Evolutionary conservation across 2,888 invertebrate species (phyloP), one percentile per base, ranked within the genome.

Genomic region (Griposia aprilina): DNA sequence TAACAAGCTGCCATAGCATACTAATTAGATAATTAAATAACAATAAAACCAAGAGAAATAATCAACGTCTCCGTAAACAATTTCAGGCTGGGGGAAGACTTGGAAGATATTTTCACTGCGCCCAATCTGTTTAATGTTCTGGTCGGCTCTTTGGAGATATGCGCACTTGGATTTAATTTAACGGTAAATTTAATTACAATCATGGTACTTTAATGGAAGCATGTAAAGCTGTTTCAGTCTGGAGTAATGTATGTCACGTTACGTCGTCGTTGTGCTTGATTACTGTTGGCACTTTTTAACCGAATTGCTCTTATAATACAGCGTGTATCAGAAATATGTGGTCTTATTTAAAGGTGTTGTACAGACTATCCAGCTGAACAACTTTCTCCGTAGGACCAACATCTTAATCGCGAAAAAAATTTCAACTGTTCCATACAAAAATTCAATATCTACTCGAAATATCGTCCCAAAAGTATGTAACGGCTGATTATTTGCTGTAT

Each of bases 101-200:
- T 96, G 77, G 95, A 96, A 89, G 93, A 94, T 55, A 95, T 96
- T 84, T 96, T 96, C 80, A 92, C 91, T 20, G 93, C 90, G 8
- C 92, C 94, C 5, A 96, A 96, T 88, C 90, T 96, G 60, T 95
- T 94, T 78, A 96, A 94, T 81, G 94, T 96, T 62, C 76, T 96
- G 59, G 89, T 96, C 30, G 96, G 95, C 20, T 96, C 96, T 3
- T 68, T 95, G 55, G 93, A 94, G 90, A 96, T 96, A 89, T 96
- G 96, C 82, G 96, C 94, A 50, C 92, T 96, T 17, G 95, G 95
- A 74, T 96, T 96, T 85, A 95, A 94, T 90, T 90, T 96, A 81
- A 94, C 93, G 92, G 96, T 96, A 91, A 87, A 87, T 85, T 80
- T 74, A 36, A 74, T 76, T 62, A 70, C 30, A 73, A 68, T 76